Evolutionary conservation across 2,888 invertebrate species (phyloP).

Genomic region (Dione juno): DNA sequence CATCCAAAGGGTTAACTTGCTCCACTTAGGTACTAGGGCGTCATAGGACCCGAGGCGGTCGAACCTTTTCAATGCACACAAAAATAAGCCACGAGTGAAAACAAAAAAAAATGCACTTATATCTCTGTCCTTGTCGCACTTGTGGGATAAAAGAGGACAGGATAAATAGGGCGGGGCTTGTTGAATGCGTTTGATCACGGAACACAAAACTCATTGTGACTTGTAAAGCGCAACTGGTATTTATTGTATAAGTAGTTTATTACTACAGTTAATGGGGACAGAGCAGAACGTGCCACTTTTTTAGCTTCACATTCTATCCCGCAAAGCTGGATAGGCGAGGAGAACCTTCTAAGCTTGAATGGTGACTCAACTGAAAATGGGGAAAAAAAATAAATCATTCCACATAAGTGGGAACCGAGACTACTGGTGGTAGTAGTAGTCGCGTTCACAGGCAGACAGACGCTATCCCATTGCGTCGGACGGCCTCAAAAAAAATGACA

Average conservation of each 20-base stretch:
- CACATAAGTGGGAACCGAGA: no score
- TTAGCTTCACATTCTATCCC: no score
- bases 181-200: constrained; percentile 15
- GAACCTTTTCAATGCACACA: constrained; percentile 43
- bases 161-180: constrained; percentile 25
- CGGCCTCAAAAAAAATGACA: no score
- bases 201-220: constrained; percentile 1
- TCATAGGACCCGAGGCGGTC: constrained; percentile 53
- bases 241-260: neutral
- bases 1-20: constrained; percentile 60
- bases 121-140: constrained; percentile 49
- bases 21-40: constrained; percentile 66
- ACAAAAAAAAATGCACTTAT: constrained; percentile 49
- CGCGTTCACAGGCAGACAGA: no score
- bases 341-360: no score
- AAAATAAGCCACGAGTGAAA: constrained; percentile 47
- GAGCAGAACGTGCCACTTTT: no score
- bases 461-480: no score
- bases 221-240: neutral
- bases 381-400: no score
- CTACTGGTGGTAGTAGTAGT: no score
- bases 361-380: no score
- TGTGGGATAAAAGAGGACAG: constrained; percentile 31
- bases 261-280: neutral
- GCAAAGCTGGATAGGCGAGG: no score